Evolutionary conservation across 2,797 vertebrate genomes (phyloP), one percentile per base, ranked within the genome.

Genomic region (Spizella passerina): DNA sequence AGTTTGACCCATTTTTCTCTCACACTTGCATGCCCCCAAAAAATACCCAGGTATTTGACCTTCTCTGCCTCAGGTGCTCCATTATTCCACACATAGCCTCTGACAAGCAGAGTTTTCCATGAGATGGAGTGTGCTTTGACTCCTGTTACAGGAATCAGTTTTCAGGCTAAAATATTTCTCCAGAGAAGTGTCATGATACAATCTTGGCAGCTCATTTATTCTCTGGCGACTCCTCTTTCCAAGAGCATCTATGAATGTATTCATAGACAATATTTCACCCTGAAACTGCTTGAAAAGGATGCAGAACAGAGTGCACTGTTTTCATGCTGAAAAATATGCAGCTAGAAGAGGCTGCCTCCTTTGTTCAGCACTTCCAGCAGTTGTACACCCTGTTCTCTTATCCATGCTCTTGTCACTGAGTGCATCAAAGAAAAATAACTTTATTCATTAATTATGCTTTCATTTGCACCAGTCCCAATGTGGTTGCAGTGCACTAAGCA

Each of bases 161-260:
- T 82, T 76, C 19, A 20, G 61, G 68, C 47, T 88, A 61, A 95
- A 83, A 91, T 87, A 95, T 95, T 83, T 92, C 86, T 96, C 88
- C 72, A 27, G 82, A 77, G 76, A 82, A 90, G 43, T 92, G 75
- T 69, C 72, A 86, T 38, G 84, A 93, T 95, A 36, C 39, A 75
- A 41, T 57, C 86, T 79, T 80, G 86, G 80, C 91, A 94, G 87
- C 79, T 92, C 75, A 76, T 96, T 95, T 95, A 93, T 95, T 50
- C 66, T 86, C 65, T 59, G 9, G 61, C 12, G 52, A 38, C 47
- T 92, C 56, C 61, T 86, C 64, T 93, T 82, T 88, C 76, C 52
- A 61, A 83, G 36, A 91, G 44, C 75, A 69, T 87, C 90, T 78
- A 89, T 10, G 38, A 65, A 95, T 73, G 71, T 82, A 94, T 95